Conservation (phyloP, 1,140 invertebrate species). For the Zaprionus kolodkinae region DNA sequence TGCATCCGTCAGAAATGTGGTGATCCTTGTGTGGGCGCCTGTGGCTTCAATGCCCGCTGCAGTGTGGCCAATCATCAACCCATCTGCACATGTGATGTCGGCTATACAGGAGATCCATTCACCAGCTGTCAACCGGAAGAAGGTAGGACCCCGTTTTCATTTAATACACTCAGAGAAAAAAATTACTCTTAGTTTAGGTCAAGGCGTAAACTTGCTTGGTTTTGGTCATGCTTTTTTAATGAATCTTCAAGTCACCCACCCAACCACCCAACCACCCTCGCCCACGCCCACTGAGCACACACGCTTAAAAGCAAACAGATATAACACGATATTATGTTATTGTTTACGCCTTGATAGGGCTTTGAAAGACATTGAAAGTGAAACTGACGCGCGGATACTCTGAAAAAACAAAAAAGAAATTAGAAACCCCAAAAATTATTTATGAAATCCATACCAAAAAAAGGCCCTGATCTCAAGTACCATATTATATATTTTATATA, state of each 20-base stretch:
- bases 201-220: slow-evolving; percentile 72
- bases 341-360: slow-evolving; percentile 58
- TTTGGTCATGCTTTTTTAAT: slow-evolving; percentile 52
- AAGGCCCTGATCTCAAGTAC: slow-evolving; percentile 24
- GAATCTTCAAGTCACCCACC: background rate
- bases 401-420: slow-evolving; percentile 4
- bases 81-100: slow-evolving; percentile 88
- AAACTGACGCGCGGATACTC: slow-evolving; percentile 46
- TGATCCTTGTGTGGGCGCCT: slow-evolving; percentile 89
- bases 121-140: slow-evolving; percentile 87
- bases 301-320: slow-evolving; percentile 18
- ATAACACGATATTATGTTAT: slow-evolving; percentile 18
- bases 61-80: slow-evolving; percentile 89
- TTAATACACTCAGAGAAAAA: slow-evolving; percentile 29
- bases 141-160: slow-evolving; percentile 85
- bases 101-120: slow-evolving; percentile 92
- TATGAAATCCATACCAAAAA: background rate
- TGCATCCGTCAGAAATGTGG: slow-evolving; percentile 88
- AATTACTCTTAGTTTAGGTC: slow-evolving; percentile 45
- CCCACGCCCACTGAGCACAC: slow-evolving; percentile 32
- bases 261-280: slow-evolving; percentile 18
- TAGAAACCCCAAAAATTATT: background rate
- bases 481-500: no score
- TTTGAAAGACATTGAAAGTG: slow-evolving; percentile 41
- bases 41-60: slow-evolving; percentile 89